Evolutionary conservation across 2,888 invertebrate species (phyloP).

Genomic region (Campoplex nolae): DNA sequence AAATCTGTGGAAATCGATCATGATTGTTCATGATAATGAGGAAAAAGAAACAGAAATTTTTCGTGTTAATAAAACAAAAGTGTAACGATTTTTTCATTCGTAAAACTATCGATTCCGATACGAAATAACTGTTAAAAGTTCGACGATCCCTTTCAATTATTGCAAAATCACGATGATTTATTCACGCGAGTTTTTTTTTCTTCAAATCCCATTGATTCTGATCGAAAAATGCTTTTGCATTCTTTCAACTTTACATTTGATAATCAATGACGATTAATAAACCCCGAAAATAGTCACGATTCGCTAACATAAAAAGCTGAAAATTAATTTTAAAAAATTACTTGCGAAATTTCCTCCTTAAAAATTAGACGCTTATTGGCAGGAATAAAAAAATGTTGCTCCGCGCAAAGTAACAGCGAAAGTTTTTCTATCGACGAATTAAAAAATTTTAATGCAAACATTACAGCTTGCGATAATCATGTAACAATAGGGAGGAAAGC

Average conservation of each 20-base stretch:
- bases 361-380: neutral
- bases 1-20: slow-evolving; percentile 41
- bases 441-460: neutral
- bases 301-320: neutral
- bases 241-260: neutral
- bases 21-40: slow-evolving; percentile 32
- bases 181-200: neutral
- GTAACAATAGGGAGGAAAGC: neutral
- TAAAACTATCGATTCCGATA: neutral
- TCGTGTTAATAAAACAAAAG: neutral
- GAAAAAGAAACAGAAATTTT: slow-evolving; percentile 5
- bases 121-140: neutral
- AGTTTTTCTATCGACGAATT: neutral
- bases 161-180: neutral
- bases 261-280: neutral
- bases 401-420: neutral
- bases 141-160: neutral
- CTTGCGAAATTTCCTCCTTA: neutral
- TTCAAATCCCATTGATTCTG: neutral
- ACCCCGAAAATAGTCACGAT: neutral
- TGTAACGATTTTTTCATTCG: neutral
- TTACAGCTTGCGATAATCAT: neutral
- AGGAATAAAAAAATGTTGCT: neutral
- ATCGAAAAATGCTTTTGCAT: neutral
- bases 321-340: too few species aligned